A percentile compares a stretch with the other conserved stretches of the same genome.
Evolutionary conservation across 2,888 invertebrate genomes (phyloP).

Genomic region (Drosophila mulleri): DNA sequence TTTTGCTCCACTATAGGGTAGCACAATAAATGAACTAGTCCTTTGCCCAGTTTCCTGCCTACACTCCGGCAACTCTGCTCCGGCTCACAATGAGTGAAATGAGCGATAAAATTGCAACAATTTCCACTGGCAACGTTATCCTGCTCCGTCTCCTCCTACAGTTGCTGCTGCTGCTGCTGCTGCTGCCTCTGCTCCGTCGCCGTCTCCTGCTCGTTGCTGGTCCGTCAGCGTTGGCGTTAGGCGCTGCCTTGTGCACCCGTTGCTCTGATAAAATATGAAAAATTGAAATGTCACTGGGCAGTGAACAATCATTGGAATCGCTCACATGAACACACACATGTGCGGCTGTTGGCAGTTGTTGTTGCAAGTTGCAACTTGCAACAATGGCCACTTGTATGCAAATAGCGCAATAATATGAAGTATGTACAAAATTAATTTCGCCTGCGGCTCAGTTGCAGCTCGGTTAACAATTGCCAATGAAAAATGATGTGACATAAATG

Average conservation of each 20-base stretch:
- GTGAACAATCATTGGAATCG: slow-evolving; percentile 58
- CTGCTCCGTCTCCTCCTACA: neutral
- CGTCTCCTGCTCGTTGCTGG: slow-evolving; percentile 10
- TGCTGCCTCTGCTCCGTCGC: neutral
- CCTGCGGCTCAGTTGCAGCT: slow-evolving; percentile 64
- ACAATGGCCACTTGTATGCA: slow-evolving; percentile 72
- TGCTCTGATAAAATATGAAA: slow-evolving; percentile 72
- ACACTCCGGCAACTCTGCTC: slow-evolving; percentile 11
- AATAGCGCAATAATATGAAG: slow-evolving; percentile 78
- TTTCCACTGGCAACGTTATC: slow-evolving; percentile 59
- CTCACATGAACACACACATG: slow-evolving; percentile 23
- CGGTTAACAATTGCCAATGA: slow-evolving; percentile 79
- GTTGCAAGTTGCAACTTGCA: slow-evolving; percentile 55
- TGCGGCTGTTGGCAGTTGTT: slow-evolving; percentile 16
- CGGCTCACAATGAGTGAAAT: slow-evolving; percentile 70
- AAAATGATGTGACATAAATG: slow-evolving; percentile 78
- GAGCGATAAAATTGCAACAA: slow-evolving; percentile 80
- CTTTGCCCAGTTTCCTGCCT: slow-evolving; percentile 21
- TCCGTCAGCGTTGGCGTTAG: slow-evolving; percentile 27
- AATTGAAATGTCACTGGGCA: slow-evolving; percentile 71
- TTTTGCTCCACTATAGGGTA: slow-evolving; percentile 9
- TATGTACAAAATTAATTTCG: slow-evolving; percentile 77
- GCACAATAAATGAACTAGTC: slow-evolving; percentile 38
- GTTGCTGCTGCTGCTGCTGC: neutral
- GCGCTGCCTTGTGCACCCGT: slow-evolving; percentile 23